Conservation (phyloP, 2,797 vertebrate genomes). For the Pipistrellus nathusii region DNA sequence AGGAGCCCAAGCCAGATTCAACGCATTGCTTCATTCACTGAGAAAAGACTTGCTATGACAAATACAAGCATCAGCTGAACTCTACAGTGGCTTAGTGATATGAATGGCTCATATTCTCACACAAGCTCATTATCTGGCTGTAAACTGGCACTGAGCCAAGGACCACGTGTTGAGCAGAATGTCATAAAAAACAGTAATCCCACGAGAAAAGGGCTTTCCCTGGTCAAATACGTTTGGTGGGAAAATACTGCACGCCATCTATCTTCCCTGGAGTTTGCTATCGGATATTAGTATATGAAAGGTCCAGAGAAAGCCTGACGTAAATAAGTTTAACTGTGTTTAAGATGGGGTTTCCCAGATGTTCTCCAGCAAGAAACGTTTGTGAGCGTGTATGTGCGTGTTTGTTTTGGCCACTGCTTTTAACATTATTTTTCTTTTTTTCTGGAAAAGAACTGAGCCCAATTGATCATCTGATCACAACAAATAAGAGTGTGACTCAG, state of each 20-base stretch:
- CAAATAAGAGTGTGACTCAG: not conserved
- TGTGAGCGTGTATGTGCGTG: not conserved
- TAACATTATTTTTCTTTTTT: not conserved
- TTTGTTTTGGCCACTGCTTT: not conserved
- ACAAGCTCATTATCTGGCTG: not conserved
- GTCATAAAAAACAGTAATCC: not conserved
- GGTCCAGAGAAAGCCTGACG: not conserved
- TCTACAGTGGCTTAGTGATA: not conserved
- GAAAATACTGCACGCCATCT: not conserved
- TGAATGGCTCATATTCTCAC: not conserved
- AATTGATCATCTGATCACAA: not conserved
- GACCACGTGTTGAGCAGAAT: not conserved
- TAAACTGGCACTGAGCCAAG: not conserved
- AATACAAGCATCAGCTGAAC: not conserved
- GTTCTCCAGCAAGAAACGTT: not conserved
- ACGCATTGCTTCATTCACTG: not conserved
- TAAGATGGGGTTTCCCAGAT: not conserved
- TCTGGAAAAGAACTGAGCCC: not conserved
- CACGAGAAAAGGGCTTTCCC: constrained; percentile 6
- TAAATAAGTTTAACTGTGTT: not conserved
- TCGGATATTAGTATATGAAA: not conserved
- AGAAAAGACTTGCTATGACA: not conserved
- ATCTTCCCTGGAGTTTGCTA: constrained; percentile 4
- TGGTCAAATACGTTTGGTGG: not conserved
- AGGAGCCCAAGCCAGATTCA: not conserved